Evolutionary conservation across 1,140 invertebrate genomes (phyloP), one percentile per base, ranked within the genome.

Genomic region (Delia radicum): DNA sequence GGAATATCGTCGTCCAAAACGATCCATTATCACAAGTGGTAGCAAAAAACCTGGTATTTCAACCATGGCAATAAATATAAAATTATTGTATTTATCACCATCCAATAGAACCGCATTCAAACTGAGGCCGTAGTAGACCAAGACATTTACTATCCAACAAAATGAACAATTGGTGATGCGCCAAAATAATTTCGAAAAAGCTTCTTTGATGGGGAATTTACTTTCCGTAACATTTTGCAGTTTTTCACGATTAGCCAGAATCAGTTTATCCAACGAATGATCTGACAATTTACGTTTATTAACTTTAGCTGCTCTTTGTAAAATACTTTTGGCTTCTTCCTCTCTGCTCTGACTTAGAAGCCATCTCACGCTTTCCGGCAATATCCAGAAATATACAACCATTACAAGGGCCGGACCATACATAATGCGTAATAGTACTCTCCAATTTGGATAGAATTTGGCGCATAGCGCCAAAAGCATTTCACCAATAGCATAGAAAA

Each of bases 81-180:
- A 93, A 84, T 93, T 92, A 15, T 89, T 83, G 84, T 94, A 93
- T 79, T 89, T 91, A 80, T 94, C 89, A 4, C 93, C 93, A 13
- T 90, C 90, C 26, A 96, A 87, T 37, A 92, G 88, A 8, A 93
- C 93, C 0, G 93, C 91, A 82, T 94, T 94, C 55, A 95, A 89
- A 8, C 93, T 93, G 6, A 96, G 85, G 0, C 94, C 95, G 82
- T 94, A 95, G 85, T 94, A 96, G 4, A 94, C 90, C 79, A 95
- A 91, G 1, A 91, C 88, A 77, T 90, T 89, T 2, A 91, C 89
- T 2, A 91, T 85, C 92, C 91, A 94, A 85, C 89, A 93, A 84
- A 92, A 90, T 62, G 88, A 90, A 76, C 92, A 91, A 21, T 90
- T 89, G 6, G 90, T 81, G 72, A 93, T 87, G 29, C 92, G 88